These are phyloP conservation scores for Calliopsis andreniformis DNA, from an alignment of 1,140 invertebrate genomes.

Conservation along the genomic window DNA sequence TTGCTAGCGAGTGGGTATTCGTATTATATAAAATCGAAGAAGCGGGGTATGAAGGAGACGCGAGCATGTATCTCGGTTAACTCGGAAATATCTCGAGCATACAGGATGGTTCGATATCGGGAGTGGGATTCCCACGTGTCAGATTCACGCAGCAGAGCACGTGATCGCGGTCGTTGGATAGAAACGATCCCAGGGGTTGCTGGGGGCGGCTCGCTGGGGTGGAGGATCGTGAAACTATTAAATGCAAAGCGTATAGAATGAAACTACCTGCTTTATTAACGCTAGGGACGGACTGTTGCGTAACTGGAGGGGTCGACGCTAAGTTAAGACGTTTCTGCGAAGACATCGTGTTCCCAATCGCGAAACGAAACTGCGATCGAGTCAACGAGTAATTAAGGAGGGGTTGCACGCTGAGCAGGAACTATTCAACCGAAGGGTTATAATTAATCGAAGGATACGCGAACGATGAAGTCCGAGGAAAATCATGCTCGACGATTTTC, in stretches of 20 bases:
- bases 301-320: background rate
- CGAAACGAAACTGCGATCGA: too few species aligned
- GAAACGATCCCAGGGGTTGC: conserved; percentile 21
- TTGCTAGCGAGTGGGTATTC: too few species aligned
- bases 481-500: too few species aligned
- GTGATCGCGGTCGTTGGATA: conserved; percentile 15
- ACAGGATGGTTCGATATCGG: conserved; percentile 39
- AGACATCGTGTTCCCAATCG: background rate
- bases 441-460: too few species aligned
- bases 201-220: conserved; percentile 14
- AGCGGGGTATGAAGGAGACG: background rate
- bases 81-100: conserved; percentile 28
- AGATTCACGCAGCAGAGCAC: conserved; percentile 27
- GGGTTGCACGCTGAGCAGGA: too few species aligned
- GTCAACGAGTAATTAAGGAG: too few species aligned
- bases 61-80: background rate
- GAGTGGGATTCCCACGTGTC: conserved; percentile 34
- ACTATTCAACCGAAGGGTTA: too few species aligned
- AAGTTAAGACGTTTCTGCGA: background rate
- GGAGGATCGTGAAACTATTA: conserved; percentile 24
- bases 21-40: conserved; percentile 6
- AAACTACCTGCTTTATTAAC: conserved; percentile 43
- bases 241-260: conserved; percentile 35
- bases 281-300: conserved; percentile 15
- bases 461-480: too few species aligned